Conservation (phyloP, 35 echinoderm and acorn worm genomes). For the Patiria miniata region DNA sequence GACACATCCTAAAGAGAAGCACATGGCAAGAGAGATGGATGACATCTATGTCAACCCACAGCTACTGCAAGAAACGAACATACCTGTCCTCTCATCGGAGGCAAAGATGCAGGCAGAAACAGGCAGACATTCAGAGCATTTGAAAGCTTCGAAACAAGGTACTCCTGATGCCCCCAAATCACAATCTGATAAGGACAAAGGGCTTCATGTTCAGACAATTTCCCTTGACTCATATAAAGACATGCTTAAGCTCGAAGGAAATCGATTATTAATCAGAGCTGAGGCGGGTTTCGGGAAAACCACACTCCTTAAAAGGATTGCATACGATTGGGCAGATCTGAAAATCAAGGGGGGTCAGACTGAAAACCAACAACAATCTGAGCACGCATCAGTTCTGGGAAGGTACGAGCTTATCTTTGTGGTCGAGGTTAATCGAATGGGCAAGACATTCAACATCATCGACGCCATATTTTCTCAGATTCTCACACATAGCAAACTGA, state of each 20-base stretch:
- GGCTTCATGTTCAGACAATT: neutral
- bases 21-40: neutral
- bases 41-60: neutral
- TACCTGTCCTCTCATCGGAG: neutral
- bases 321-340: conserved; percentile 12
- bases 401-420: neutral
- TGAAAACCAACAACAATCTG: neutral
- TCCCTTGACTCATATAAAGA: conserved; percentile 19
- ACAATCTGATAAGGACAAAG: no score
- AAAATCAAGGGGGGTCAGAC: neutral
- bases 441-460: neutral
- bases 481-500: neutral
- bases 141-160: neutral
- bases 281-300: conserved; percentile 15
- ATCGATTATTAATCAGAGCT: neutral
- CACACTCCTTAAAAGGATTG: conserved; percentile 2
- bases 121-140: neutral
- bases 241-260: neutral
- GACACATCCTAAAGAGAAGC: neutral
- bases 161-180: no score
- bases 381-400: neutral
- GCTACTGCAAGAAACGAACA: neutral
- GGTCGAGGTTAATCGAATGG: neutral
- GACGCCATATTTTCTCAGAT: conserved; percentile 11
- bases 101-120: neutral